Conservation (phyloP, 2,113 vertebrate genomes). For the Daboia siamensis region DNA sequence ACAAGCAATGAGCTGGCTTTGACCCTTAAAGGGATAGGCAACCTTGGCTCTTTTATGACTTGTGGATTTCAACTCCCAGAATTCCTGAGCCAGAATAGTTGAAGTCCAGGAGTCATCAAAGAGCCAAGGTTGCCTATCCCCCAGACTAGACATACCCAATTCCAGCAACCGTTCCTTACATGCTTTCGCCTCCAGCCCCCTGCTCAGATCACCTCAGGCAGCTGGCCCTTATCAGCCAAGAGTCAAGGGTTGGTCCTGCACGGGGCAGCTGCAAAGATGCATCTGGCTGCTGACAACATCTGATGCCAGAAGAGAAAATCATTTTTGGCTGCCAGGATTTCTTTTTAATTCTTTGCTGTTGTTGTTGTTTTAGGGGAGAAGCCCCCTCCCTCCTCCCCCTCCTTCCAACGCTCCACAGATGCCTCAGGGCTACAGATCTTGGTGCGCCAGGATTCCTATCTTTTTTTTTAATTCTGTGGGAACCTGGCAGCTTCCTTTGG, state of each 20-base stretch:
- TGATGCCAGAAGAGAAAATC: constrained; percentile 28
- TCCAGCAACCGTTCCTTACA: too few species aligned
- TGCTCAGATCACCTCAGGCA: background rate
- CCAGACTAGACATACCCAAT: too few species aligned
- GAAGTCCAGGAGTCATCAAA: too few species aligned
- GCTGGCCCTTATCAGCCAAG: background rate
- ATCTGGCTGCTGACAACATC: constrained; percentile 35
- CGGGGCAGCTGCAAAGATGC: background rate
- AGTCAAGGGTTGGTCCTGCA: background rate
- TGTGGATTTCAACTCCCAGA: too few species aligned
- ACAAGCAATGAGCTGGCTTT: too few species aligned
- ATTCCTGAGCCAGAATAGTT: too few species aligned
- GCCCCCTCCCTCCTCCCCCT: background rate
- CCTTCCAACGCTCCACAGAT: background rate
- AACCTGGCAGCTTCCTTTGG: constrained; percentile 46
- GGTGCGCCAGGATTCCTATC: constrained; percentile 32
- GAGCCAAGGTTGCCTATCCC: too few species aligned
- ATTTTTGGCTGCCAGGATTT: constrained; percentile 41
- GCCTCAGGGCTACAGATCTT: constrained; percentile 48
- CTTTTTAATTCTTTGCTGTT: background rate
- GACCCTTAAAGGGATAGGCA: too few species aligned
- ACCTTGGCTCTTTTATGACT: too few species aligned
- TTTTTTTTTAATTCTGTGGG: constrained; percentile 56
- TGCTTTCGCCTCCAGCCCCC: too few species aligned
- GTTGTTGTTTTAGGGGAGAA: background rate